Percentiles rank a stretch among this genome's conserved stretches.
Conservation (phyloP, 2,797 vertebrate genomes). For the Smutsia gigantea region DNA sequence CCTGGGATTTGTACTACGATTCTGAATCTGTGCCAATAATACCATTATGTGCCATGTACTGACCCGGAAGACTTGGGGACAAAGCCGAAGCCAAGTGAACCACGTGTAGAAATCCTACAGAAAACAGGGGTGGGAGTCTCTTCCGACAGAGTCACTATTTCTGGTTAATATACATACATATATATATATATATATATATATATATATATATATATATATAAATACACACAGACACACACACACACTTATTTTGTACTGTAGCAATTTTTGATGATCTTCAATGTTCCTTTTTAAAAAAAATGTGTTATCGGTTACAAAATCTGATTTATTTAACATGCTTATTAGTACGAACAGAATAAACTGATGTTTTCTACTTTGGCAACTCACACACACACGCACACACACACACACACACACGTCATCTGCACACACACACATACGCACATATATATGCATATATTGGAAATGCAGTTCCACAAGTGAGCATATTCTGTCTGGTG, state of each 20-base stretch:
- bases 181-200: conserved; percentile 85
- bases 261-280: conserved; percentile 88
- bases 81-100: conserved; percentile 71
- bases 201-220: conserved; percentile 85
- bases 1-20: conserved; percentile 89
- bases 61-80: conserved; percentile 85
- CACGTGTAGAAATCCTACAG: conserved; percentile 60
- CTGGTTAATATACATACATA: conserved; percentile 83
- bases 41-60: conserved; percentile 99
- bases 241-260: conserved; percentile 88
- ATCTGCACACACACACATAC: conserved; percentile 47
- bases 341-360: conserved; percentile 80
- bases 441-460: conserved; percentile 69
- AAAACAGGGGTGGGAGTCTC: conserved; percentile 81
- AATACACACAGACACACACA: conserved; percentile 79
- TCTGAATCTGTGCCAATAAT: conserved; percentile 99
- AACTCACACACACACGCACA: conserved; percentile 64
- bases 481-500: neutral
- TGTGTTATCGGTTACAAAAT: conserved; percentile 80
- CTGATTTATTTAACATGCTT: conserved; percentile 83
- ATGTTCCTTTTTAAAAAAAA: conserved; percentile 86
- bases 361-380: conserved; percentile 85
- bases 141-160: conserved; percentile 85
- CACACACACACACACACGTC: neutral
- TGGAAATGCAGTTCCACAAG: conserved; percentile 63